Conservation (phyloP, 1,140 invertebrate genomes). For the Danaus melanippus region DNA sequence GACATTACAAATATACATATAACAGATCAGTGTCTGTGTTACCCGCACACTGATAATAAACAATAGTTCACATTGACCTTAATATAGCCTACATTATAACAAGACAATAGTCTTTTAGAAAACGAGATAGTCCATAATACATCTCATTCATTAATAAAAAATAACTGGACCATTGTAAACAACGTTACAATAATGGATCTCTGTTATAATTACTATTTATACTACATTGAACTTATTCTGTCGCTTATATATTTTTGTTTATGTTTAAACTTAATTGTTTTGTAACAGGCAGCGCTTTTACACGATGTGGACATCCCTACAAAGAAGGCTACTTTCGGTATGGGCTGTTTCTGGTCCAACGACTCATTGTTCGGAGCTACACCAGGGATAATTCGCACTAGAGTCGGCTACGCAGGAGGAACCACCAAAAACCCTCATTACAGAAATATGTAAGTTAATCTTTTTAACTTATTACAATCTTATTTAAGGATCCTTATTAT, state of each 20-base stretch:
- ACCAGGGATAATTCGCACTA: slow-evolving; percentile 88
- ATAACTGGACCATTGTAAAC: too few relatives aligned
- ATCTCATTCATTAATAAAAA: too few relatives aligned
- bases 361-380: slow-evolving; percentile 92
- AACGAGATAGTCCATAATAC: too few relatives aligned
- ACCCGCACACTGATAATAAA: too few relatives aligned
- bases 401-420: slow-evolving; percentile 96
- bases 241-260: background rate
- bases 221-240: background rate
- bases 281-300: slow-evolving; percentile 43
- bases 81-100: too few relatives aligned
- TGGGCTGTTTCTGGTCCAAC: slow-evolving; percentile 98
- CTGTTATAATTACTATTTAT: background rate
- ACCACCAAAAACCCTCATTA: slow-evolving; percentile 87
- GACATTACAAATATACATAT: too few relatives aligned
- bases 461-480: too few relatives aligned
- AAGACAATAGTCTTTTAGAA: too few relatives aligned
- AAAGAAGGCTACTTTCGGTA: slow-evolving; percentile 88
- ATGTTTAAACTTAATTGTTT: background rate
- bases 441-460: slow-evolving; percentile 82
- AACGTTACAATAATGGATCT: too few relatives aligned
- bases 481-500: too few relatives aligned
- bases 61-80: too few relatives aligned
- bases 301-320: slow-evolving; percentile 68
- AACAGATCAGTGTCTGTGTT: too few relatives aligned